Percentiles rank a stretch among this genome's conserved stretches.
These are phyloP conservation scores for Ectemnius cavifrons DNA, from an alignment of 2,888 invertebrate species.

Conservation along the genomic window DNA sequence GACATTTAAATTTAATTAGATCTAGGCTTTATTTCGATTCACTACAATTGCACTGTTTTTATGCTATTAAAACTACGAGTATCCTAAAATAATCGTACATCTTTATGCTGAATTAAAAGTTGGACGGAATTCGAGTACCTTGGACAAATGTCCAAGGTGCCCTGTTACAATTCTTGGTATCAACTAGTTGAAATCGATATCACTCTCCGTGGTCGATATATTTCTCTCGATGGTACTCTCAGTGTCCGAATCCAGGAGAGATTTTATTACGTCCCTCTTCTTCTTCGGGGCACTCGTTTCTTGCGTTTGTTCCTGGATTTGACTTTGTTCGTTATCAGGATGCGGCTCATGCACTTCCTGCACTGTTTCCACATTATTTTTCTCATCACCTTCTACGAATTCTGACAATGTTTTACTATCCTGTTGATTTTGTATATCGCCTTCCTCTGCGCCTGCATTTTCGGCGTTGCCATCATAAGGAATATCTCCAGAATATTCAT, in stretches of 20 bases:
- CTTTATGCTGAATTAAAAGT: no score
- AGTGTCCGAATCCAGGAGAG: constrained; percentile 72
- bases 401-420: not conserved
- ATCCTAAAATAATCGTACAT: not conserved
- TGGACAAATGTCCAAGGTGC: constrained; percentile 5
- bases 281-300: constrained; percentile 51
- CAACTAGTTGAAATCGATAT: constrained; percentile 73
- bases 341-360: not conserved
- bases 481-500: constrained; percentile 28
- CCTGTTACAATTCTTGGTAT: not conserved
- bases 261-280: constrained; percentile 68
- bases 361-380: not conserved
- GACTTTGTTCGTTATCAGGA: not conserved
- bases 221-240: constrained; percentile 74
- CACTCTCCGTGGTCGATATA: constrained; percentile 73
- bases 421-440: constrained; percentile 19
- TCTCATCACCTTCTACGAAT: constrained; percentile 13
- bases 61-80: not conserved
- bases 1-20: no score
- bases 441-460: constrained; percentile 34
- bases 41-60: no score
- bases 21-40: no score
- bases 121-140: not conserved
- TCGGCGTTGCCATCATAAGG: constrained; percentile 33
- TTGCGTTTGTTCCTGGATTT: constrained; percentile 15